Base-by-base conservation (phyloP, 1,140 invertebrate species). In the Drosophila parvula region DNA sequence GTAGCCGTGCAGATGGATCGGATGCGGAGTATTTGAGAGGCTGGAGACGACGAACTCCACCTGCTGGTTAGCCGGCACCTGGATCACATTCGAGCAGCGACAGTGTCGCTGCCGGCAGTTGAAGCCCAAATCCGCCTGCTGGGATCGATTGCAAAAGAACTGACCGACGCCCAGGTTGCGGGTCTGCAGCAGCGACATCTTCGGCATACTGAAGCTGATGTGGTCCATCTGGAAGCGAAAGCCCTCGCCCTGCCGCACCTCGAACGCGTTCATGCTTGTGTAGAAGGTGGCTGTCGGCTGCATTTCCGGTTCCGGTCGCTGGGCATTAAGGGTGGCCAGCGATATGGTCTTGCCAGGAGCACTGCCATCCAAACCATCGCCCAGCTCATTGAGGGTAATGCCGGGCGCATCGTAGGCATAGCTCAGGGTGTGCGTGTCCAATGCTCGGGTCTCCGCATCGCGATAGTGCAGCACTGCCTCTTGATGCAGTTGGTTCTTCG, bases 161-260 rank as follows among this genome's bases (percentile, higher is more conserved):
- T 80, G 78, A 0, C 79, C 84, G 16, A 91, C 84, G 36, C 85
- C 85, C 30, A 91, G 64, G 51, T 91, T 91, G 27, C 88, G 90
- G 0, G 90, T 79, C 50, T 91, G 90, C 36, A 91, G 74, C n/a
- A 91, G 56, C 5, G 90, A 91, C 63, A 91, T 61, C 53, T 75
- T 83, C 0, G 91, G 91, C 85, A 91, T 91, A 44, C 51, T 80
- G 36, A 91, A 91, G 7, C 69, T 90, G 7, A 91, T 91, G 63
- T 91, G 79, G 48, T 91, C 90, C 81, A 91, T 91, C 59, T 91
- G 90, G 53, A 91, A 91, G 10, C 89, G 79, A 14, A 88, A 90
- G 0, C 81, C 74, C 30, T 86, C 84, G 32, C 71, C 78, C 11
- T 53, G 55, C 0, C 8, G 16, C 53, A 77, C 34, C 44, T 75